Conservation (phyloP, 2,113 vertebrate species). For the Tachysurus fulvidraco region DNA sequence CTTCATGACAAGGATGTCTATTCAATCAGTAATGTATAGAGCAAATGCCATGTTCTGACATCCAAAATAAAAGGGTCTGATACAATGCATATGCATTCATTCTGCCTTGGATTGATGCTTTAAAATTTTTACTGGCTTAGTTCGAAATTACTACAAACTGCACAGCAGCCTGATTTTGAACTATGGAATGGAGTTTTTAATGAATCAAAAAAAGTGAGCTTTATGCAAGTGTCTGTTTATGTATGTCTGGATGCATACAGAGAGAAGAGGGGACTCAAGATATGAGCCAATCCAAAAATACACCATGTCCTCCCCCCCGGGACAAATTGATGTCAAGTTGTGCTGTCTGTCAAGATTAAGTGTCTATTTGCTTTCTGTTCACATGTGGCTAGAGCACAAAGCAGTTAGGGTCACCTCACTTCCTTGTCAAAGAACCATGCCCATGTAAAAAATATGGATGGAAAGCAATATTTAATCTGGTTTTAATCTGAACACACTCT, state of each 20-base stretch:
- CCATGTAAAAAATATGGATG: conserved; percentile 45
- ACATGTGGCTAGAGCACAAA: conserved; percentile 80
- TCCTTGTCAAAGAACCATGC: conserved; percentile 5
- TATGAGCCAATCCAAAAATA: conserved; percentile 54
- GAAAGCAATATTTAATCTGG: conserved; percentile 81
- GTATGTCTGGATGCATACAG: background rate
- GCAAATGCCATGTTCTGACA: background rate
- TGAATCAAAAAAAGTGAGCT: conserved; percentile 14
- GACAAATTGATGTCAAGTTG: conserved; percentile 87
- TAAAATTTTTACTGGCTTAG: background rate
- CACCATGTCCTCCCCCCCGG: conserved; percentile 68
- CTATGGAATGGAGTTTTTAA: conserved; percentile 56
- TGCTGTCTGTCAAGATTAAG: conserved; percentile 89
- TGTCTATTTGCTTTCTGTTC: conserved; percentile 84
- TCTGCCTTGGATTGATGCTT: background rate
- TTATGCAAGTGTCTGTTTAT: background rate
- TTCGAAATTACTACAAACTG: conserved; percentile 43
- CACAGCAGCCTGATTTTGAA: conserved; percentile 58
- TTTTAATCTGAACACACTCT: background rate
- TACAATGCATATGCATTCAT: background rate
- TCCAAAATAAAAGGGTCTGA: conserved; percentile 12
- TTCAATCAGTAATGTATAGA: conserved; percentile 25
- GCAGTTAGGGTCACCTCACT: conserved; percentile 73
- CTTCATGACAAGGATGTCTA: conserved; percentile 33
- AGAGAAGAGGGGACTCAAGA: conserved; percentile 5